These are phyloP conservation scores for Anarhynchus alexandrinus DNA, from an alignment of 2,113 vertebrate species.

Conservation along the genomic window DNA sequence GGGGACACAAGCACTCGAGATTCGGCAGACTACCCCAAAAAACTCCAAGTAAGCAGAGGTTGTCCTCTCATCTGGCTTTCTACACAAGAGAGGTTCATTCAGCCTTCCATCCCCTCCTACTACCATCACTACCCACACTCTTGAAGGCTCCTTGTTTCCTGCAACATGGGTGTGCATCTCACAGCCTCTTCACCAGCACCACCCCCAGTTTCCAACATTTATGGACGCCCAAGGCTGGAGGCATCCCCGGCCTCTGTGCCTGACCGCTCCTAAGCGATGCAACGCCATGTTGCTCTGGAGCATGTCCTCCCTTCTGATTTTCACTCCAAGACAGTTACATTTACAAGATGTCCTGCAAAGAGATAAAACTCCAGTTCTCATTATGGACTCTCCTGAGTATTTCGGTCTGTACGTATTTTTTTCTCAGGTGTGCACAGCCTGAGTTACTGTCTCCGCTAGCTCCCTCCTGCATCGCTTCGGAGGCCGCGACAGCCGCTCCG, in stretches of 20 bases:
- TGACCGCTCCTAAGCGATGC: accelerated
- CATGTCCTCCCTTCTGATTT: neutral
- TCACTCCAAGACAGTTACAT: neutral
- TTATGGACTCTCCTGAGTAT: neutral
- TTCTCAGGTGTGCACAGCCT: neutral
- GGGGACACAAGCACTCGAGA: neutral
- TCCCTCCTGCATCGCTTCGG: accelerated
- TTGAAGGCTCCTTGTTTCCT: neutral
- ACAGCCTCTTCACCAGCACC: neutral
- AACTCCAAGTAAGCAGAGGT: neutral
- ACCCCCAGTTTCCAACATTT: neutral
- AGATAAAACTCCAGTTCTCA: neutral
- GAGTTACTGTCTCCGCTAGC: neutral
- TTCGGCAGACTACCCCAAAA: neutral
- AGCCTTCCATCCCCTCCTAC: neutral
- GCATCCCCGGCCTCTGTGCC: neutral
- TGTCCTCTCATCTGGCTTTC: neutral
- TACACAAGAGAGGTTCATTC: too few species aligned
- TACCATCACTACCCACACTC: neutral
- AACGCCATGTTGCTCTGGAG: neutral
- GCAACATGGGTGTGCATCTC: neutral
- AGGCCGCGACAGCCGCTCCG: neutral
- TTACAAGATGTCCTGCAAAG: neutral
- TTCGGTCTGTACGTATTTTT: neutral
- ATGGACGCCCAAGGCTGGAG: neutral